phyloP scores from a whole-genome alignment of 2,797 vertebrate genomes.

The Antennarius maculatus region DNA sequence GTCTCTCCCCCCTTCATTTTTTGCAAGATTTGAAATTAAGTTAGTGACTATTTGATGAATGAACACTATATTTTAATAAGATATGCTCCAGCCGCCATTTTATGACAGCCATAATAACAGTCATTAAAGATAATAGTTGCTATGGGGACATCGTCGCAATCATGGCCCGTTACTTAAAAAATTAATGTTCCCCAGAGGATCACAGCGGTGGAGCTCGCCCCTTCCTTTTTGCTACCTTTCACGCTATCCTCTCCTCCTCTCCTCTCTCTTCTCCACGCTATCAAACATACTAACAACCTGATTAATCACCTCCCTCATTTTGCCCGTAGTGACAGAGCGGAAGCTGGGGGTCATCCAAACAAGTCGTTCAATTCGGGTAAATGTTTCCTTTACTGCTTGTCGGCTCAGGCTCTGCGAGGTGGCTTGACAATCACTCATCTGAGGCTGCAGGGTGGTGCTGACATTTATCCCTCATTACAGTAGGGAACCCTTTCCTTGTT shows the following conservation, averaged over 20 bases:
- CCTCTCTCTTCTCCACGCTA: slow-evolving; percentile 50
- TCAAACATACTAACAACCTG: slow-evolving; percentile 76
- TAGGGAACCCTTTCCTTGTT: slow-evolving; percentile 66
- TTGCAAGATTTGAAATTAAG: slow-evolving; percentile 9
- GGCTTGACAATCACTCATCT: slow-evolving; percentile 69
- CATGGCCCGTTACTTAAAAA: slow-evolving; percentile 70
- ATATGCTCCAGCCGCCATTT: slow-evolving; percentile 63
- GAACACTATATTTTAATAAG: slow-evolving; percentile 60
- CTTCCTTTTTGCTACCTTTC: slow-evolving; percentile 58
- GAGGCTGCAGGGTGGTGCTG: slow-evolving; percentile 63
- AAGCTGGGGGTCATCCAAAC: slow-evolving; percentile 70
- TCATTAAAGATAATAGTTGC: slow-evolving; percentile 78
- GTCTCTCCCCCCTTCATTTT: background rate
- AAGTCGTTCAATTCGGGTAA: slow-evolving; percentile 62
- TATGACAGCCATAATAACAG: slow-evolving; percentile 72
- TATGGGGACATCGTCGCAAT: slow-evolving; percentile 76
- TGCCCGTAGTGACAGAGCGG: slow-evolving; percentile 53
- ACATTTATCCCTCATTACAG: slow-evolving; percentile 75
- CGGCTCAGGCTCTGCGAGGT: slow-evolving; percentile 59
- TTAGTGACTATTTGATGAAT: slow-evolving; percentile 16
- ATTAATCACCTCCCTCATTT: slow-evolving; percentile 72
- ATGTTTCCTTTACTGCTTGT: slow-evolving; percentile 76
- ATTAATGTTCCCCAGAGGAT: slow-evolving; percentile 66
- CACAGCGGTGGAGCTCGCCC: slow-evolving; percentile 42
- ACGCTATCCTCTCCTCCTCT: slow-evolving; percentile 37